Conservation (phyloP, 2,888 invertebrate genomes). For the Eupithecia pulchellata region DNA sequence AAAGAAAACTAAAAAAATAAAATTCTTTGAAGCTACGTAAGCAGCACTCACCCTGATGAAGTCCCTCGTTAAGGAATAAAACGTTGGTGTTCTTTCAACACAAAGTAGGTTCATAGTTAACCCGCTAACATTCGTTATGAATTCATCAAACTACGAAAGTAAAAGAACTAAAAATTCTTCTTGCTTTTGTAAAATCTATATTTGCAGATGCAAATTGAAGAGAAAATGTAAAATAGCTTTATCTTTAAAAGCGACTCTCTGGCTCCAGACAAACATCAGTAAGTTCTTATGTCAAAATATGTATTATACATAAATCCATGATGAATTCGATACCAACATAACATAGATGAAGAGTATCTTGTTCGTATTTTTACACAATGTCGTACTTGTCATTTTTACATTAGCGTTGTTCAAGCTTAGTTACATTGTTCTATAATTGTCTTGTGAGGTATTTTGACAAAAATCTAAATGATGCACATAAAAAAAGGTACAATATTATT, state of each 20-base stretch:
- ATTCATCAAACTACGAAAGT: no score
- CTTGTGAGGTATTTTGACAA: not conserved
- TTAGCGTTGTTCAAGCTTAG: not conserved
- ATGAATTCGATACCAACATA: not conserved
- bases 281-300: constrained; percentile 1
- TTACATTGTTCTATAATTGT: not conserved
- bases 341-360: not conserved
- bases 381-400: not conserved
- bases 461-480: no score
- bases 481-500: no score
- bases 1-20: no score
- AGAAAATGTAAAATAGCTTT: not conserved
- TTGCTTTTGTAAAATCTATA: not conserved
- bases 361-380: not conserved
- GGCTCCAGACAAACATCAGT: not conserved
- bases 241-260: not conserved
- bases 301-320: not conserved
- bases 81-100: no score
- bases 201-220: not conserved
- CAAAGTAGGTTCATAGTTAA: no score
- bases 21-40: no score
- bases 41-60: no score
- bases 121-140: no score
- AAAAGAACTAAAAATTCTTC: not conserved
- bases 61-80: no score